Evolutionary conservation across 2,888 invertebrate species (phyloP).

Genomic region (Nowickia ferox): DNA sequence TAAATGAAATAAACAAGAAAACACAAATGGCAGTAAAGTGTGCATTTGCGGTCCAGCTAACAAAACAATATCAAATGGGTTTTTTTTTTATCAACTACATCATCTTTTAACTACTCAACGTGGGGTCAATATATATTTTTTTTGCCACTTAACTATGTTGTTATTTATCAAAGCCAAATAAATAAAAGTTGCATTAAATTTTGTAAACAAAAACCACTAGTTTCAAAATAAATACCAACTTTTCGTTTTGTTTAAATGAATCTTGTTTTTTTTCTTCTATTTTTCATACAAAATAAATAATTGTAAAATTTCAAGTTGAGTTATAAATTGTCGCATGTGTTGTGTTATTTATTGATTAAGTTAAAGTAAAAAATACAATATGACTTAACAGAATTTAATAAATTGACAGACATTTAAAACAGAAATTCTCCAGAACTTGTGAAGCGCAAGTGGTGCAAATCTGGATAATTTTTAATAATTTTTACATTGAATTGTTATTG

Average conservation of each 20-base stretch:
- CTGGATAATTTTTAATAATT: no score
- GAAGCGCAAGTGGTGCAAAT: no score
- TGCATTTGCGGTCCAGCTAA: background rate
- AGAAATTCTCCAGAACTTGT: no score
- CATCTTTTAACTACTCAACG: background rate
- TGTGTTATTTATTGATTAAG: no score
- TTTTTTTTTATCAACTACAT: background rate
- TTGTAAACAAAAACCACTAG: constrained; percentile 1
- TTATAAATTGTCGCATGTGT: no score
- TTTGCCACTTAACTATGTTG: background rate
- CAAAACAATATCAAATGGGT: background rate
- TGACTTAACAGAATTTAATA: background rate
- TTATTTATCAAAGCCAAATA: constrained; percentile 28
- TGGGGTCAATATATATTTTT: background rate
- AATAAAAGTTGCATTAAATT: constrained; percentile 15
- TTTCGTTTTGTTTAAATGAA: background rate
- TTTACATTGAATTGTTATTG: no score
- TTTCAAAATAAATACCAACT: background rate
- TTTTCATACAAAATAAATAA: background rate
- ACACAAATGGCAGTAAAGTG: background rate
- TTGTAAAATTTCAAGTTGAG: background rate
- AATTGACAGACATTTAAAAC: background rate
- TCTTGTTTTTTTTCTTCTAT: background rate
- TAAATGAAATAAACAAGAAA: background rate
- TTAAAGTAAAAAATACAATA: no score